A percentile compares a stretch with the other conserved stretches of the same genome.
Conservation (phyloP, 2,113 vertebrate genomes). For the Rhabdornis inornatus region DNA sequence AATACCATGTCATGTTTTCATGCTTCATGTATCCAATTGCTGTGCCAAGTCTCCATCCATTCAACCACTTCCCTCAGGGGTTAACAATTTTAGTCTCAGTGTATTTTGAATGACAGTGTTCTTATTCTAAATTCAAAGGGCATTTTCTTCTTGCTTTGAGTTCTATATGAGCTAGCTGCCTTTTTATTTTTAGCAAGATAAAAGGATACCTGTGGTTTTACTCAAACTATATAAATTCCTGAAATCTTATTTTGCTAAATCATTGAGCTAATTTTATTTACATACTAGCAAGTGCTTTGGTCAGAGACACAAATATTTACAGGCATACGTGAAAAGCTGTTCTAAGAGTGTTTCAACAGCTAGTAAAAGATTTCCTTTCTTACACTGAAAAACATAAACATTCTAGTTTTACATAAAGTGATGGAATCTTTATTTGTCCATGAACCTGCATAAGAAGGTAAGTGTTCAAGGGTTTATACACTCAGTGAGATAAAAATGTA, state of each 20-base stretch:
- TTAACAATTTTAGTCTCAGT: conserved; percentile 61
- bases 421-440: not conserved
- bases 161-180: not conserved
- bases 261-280: not conserved
- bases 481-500: not conserved
- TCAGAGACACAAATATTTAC: not conserved
- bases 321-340: not conserved
- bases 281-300: not conserved
- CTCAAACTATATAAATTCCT: not conserved
- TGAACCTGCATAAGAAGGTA: not conserved
- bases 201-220: not conserved
- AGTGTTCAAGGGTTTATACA: not conserved
- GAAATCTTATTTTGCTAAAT: not conserved
- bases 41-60: conserved; percentile 39
- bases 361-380: not conserved
- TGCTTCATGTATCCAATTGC: conserved; percentile 35
- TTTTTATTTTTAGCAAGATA: not conserved
- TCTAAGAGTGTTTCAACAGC: not conserved
- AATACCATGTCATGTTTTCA: conserved; percentile 64
- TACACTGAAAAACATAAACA: not conserved
- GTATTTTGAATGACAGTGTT: not conserved
- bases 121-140: not conserved
- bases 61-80: conserved; percentile 32
- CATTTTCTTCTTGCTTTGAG: not conserved
- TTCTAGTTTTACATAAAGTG: not conserved